phyloP scores from a whole-genome alignment of 2,113 vertebrate genomes.

The Ictalurus furcatus region DNA sequence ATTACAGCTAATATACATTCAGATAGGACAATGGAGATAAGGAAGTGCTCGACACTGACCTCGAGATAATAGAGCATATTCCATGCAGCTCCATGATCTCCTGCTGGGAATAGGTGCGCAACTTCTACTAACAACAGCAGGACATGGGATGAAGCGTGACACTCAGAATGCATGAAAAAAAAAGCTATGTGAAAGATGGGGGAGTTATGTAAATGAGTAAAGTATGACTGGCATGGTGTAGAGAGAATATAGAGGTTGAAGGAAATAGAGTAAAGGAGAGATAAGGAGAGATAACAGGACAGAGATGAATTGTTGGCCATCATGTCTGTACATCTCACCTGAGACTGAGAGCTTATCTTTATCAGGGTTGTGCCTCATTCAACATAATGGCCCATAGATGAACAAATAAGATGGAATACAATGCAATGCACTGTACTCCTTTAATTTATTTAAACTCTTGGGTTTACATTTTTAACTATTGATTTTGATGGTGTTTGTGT shows the following conservation, averaged over 20 bases:
- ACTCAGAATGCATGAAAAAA: not conserved
- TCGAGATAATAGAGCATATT: constrained; percentile 37
- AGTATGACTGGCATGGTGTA: not conserved
- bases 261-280: not conserved
- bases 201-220: not conserved
- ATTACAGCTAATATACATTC: constrained; percentile 29
- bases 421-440: not conserved
- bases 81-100: not conserved
- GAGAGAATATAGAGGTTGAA: not conserved
- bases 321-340: not conserved
- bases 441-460: not conserved
- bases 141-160: not conserved
- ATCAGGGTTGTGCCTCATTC: not conserved
- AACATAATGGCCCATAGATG: not conserved
- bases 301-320: not conserved
- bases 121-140: not conserved
- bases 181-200: constrained; percentile 35
- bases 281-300: not conserved
- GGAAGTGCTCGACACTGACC: constrained; percentile 45
- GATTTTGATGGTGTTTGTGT: not conserved
- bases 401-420: not conserved
- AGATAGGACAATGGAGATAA: constrained; percentile 17
- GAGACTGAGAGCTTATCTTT: constrained; percentile 2
- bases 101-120: constrained; percentile 15
- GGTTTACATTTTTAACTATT: not conserved